Base-by-base conservation (phyloP, 2,797 vertebrate species). In the Graptemys geographica region DNA sequence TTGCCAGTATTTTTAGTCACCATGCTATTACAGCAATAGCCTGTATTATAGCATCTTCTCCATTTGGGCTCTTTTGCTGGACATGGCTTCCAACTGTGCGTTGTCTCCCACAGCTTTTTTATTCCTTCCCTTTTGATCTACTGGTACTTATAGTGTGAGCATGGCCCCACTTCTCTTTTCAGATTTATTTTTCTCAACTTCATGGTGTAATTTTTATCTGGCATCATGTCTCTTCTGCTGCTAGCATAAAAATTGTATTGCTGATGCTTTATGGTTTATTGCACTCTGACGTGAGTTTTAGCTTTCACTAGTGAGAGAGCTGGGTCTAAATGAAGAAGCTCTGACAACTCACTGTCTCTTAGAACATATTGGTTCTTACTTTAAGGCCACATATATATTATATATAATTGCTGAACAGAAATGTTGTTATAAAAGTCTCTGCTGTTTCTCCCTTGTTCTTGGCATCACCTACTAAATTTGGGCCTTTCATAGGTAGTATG, bases 231-330 rank as follows among this genome's bases (percentile, higher is more conserved):
- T 57, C 25, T 86, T 81, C 62, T 92, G 52, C 44, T 90, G 78
- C 23, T 83, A 2, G 3, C 44, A 85, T 28, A 90, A 91, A 85
- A 37, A 41, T 37, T 37, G n/a, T 23, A 80, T 31, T 1, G 2
- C 55, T 92, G 57, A 41, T 90, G 84, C 13, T 90, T 95, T 87
- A 19, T n/a, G 33, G 80, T 81, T 47, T 91, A 72, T 72, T 72
- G n/a, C 65, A 72, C 19, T 72, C 65, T 72, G 65, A 37, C 5
- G 11, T 69, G 33, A 72, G n/a, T 72, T 72, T 72, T 72, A 37
- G 65, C 65, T 89, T 94, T 86, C 88, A 89, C 65, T 57, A 86
- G 4, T 57, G 90, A 15, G 79, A 78, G 87, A 90, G 2, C 11
- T 44, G 41, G 11, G 37, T 82, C 85, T 47, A 79, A 76, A 3